These are phyloP conservation scores for Apodemia duryi DNA, from an alignment of 2,888 invertebrate genomes.

Conservation along the genomic window DNA sequence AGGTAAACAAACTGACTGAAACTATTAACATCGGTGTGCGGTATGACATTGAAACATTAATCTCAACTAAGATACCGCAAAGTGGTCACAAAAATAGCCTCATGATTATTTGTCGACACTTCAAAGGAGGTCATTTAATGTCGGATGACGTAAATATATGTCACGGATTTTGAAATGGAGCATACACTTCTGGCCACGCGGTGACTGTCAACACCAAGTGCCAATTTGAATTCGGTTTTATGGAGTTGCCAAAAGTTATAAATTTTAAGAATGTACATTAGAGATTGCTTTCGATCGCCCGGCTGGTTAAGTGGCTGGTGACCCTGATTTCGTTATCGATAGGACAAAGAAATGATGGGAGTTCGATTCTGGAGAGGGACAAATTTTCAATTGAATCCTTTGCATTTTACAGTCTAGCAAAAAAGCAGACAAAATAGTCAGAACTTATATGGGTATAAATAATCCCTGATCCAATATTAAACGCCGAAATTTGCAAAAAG, in stretches of 20 bases:
- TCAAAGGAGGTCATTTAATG: constrained; percentile 71
- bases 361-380: no score
- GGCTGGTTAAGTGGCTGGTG: no score
- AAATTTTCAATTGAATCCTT: no score
- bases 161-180: constrained; percentile 49
- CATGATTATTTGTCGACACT: constrained; percentile 64
- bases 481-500: constrained; percentile 51
- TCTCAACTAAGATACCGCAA: constrained; percentile 42
- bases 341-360: no score
- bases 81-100: constrained; percentile 53
- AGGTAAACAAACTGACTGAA: constrained; percentile 38
- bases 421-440: no score
- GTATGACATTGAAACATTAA: constrained; percentile 55
- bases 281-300: background rate
- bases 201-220: constrained; percentile 63
- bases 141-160: constrained; percentile 51
- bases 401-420: no score
- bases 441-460: no score
- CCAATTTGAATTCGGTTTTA: constrained; percentile 50
- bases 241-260: background rate
- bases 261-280: background rate
- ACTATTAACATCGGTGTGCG: constrained; percentile 42
- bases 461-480: constrained; percentile 35
- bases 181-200: constrained; percentile 53
- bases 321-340: no score